Percentiles rank a stretch among this genome's conserved stretches.
Conservation (phyloP, 2,113 vertebrate species). For the Hippocampus zosterae region DNA sequence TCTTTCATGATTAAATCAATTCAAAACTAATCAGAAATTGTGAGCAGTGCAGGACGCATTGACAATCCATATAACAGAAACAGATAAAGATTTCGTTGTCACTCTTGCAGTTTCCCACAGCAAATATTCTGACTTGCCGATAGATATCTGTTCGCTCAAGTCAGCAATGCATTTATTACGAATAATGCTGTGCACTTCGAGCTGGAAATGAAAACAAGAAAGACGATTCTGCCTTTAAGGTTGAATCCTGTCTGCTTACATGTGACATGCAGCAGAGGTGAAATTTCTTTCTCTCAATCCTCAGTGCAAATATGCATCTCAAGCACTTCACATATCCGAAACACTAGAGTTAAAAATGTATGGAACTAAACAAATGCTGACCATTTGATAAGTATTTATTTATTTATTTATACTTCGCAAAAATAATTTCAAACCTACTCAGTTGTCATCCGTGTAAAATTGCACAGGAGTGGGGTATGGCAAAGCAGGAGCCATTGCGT, state of each 20-base stretch:
- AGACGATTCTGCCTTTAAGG: not conserved
- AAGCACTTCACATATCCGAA: constrained; percentile 21
- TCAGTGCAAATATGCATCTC: constrained; percentile 4
- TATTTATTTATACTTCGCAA: not conserved
- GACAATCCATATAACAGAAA: not conserved
- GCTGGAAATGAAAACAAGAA: constrained; percentile 12
- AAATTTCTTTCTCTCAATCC: too few relatives aligned
- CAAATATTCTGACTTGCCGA: not conserved
- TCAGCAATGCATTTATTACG: constrained; percentile 21
- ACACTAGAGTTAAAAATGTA: not conserved
- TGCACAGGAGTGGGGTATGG: not conserved
- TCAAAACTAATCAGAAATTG: not conserved
- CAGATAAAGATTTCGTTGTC: not conserved
- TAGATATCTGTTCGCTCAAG: not conserved
- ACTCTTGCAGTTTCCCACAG: not conserved
- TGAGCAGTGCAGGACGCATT: not conserved
- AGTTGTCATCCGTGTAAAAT: not conserved
- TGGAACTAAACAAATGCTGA: not conserved
- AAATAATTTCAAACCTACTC: not conserved
- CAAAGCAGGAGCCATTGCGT: not conserved
- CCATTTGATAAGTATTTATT: not conserved
- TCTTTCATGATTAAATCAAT: too few relatives aligned
- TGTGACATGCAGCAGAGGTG: too few relatives aligned
- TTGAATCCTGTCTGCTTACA: too few relatives aligned
- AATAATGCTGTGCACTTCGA: constrained; percentile 20